phyloP scores from a whole-genome alignment of 2,113 vertebrate species.

The Chaetodon auriga region DNA sequence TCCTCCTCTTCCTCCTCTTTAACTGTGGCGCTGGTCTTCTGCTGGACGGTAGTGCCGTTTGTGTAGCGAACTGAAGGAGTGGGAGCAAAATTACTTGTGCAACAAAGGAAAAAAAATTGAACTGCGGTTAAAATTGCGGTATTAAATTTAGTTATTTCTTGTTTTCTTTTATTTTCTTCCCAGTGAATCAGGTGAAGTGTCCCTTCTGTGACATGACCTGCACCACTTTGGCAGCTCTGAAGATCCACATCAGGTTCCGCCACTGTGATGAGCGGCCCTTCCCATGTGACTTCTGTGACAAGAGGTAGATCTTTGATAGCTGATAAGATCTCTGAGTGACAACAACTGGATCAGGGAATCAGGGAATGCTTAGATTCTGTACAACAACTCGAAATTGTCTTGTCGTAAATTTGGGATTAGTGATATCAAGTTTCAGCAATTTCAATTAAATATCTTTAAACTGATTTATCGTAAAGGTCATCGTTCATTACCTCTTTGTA shows the following conservation, averaged over 20 bases:
- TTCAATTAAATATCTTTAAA: too few relatives aligned
- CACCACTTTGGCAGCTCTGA: slow-evolving; percentile 82
- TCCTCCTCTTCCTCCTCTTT: too few relatives aligned
- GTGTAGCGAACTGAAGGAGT: too few relatives aligned
- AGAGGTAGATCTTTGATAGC: slow-evolving; percentile 59
- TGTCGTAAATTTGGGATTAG: background rate
- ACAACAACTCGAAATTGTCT: too few relatives aligned
- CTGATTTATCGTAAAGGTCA: too few relatives aligned
- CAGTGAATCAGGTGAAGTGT: slow-evolving; percentile 80
- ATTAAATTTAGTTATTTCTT: background rate
- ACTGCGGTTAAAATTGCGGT: background rate
- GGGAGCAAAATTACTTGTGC: too few relatives aligned
- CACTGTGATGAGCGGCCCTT: slow-evolving; percentile 84
- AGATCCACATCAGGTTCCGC: slow-evolving; percentile 83
- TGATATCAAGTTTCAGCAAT: background rate
- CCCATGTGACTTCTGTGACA: slow-evolving; percentile 84
- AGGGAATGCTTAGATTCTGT: background rate
- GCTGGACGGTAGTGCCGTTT: too few relatives aligned
- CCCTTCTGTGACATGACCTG: slow-evolving; percentile 81
- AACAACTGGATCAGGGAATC: background rate
- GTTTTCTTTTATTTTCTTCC: background rate
- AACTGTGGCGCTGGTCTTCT: too few relatives aligned
- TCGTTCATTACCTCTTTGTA: too few relatives aligned
- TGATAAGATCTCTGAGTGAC: background rate
- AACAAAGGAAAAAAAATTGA: too few relatives aligned